Conservation (phyloP, 30 jellyfish, hydroid and myxozoan species). For the Pseudorhiza aurosa region DNA sequence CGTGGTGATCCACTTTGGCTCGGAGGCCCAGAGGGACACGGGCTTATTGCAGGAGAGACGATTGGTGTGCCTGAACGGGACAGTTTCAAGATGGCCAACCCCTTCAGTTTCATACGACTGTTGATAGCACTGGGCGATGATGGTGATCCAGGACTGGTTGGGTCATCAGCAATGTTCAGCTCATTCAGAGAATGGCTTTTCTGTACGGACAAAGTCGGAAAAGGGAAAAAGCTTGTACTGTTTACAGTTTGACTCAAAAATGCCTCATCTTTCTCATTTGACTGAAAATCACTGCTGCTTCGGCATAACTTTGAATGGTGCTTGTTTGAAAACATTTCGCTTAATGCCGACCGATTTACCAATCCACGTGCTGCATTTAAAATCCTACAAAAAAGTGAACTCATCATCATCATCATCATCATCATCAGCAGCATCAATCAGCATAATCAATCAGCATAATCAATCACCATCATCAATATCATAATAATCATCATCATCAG, state of each 20-base stretch:
- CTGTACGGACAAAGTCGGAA: background rate
- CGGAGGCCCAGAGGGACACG: conserved; percentile 8
- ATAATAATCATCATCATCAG: background rate
- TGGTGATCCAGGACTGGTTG: conserved; percentile 36
- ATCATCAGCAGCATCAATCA: background rate
- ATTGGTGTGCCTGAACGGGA: conserved; percentile 50
- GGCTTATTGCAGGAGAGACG: conserved; percentile 55
- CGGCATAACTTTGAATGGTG: conserved; percentile 44
- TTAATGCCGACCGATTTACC: conserved; percentile 22
- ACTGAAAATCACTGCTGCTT: conserved; percentile 56
- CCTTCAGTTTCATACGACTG: conserved; percentile 32
- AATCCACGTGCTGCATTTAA: conserved; percentile 61
- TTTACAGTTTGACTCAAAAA: background rate
- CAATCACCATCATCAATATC: background rate
- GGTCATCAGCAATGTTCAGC: background rate
- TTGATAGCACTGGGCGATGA: background rate
- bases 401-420: background rate
- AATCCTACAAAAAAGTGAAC: background rate
- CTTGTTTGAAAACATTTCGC: conserved; percentile 21
- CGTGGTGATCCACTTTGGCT: conserved; percentile 30
- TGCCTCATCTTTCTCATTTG: background rate
- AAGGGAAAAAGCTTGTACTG: conserved; percentile 6
- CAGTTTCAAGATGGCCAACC: conserved; percentile 47
- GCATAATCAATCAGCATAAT: background rate
- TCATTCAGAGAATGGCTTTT: conserved; percentile 36